Percentiles rank a stretch among this genome's conserved stretches.
Evolutionary conservation across 2,797 vertebrate species (phyloP).

Genomic region (Melanogrammus aeglefinus): DNA sequence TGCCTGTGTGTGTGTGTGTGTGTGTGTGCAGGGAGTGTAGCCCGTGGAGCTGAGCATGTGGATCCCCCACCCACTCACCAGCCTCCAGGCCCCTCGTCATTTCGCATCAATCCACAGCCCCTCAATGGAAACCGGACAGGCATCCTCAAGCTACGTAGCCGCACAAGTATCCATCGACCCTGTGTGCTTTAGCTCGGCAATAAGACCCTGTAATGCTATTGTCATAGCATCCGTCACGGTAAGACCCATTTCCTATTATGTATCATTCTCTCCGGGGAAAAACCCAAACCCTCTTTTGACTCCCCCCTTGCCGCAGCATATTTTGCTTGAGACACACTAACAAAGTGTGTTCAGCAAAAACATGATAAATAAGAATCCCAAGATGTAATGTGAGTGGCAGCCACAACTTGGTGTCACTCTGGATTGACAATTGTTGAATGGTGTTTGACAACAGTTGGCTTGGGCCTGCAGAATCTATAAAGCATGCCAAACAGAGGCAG

Average conservation of each 20-base stretch:
- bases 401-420: too few relatives aligned
- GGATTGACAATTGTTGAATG: too few relatives aligned
- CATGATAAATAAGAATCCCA: too few relatives aligned
- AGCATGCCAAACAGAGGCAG: too few relatives aligned
- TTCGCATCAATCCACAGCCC: slow-evolving; percentile 76
- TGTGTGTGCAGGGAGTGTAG: slow-evolving; percentile 16
- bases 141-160: slow-evolving; percentile 71
- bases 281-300: too few relatives aligned
- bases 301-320: neutral
- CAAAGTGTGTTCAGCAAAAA: too few relatives aligned
- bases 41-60: slow-evolving; percentile 66
- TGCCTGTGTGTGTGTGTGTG: slow-evolving; percentile 50
- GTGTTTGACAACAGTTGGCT: too few relatives aligned
- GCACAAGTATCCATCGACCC: slow-evolving; percentile 65
- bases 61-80: slow-evolving; percentile 70
- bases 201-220: slow-evolving; percentile 48
- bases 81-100: slow-evolving; percentile 75
- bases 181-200: slow-evolving; percentile 56
- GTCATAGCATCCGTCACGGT: slow-evolving; percentile 36
- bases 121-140: slow-evolving; percentile 79
- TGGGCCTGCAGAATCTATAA: too few relatives aligned
- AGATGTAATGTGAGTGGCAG: too few relatives aligned
- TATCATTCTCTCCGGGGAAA: neutral
- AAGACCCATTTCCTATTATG: slow-evolving; percentile 12
- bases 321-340: neutral